Evolutionary conservation across 2,797 vertebrate species (phyloP).

Genomic region (Lepus oiostolus): DNA sequence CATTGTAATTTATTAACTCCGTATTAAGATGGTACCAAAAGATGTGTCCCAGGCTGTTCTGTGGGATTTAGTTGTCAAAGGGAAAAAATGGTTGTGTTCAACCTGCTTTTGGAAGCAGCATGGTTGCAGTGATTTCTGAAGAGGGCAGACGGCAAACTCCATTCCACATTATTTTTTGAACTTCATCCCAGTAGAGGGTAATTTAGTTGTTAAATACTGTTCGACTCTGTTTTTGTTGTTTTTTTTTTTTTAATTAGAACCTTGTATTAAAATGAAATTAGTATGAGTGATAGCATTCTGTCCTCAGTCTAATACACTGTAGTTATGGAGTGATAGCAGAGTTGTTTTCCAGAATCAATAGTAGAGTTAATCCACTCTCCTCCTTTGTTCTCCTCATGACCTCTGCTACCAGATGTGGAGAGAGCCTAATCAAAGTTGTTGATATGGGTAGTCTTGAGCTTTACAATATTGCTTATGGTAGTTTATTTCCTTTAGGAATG

Average conservation of each 20-base stretch:
- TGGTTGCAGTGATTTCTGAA: not conserved
- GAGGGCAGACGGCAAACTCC: not conserved
- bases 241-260: not conserved
- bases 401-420: not conserved
- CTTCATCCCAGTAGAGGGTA: not conserved
- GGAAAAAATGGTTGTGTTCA: not conserved
- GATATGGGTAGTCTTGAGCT: not conserved
- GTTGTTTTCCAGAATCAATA: not conserved
- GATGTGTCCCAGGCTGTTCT: not conserved
- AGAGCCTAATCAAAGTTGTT: not conserved
- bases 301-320: not conserved
- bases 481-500: slow-evolving; percentile 40
- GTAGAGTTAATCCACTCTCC: not conserved
- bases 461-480: slow-evolving; percentile 38
- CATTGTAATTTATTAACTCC: not conserved
- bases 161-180: not conserved
- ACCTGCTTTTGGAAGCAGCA: not conserved
- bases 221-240: not conserved
- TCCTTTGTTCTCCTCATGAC: not conserved
- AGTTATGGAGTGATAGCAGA: not conserved
- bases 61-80: slow-evolving; percentile 31
- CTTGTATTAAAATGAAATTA: not conserved
- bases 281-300: not conserved
- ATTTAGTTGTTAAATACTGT: not conserved
- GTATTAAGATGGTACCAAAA: slow-evolving; percentile 53